Base-by-base conservation (phyloP, 2,797 vertebrate species). In the Clarias pachynema region DNA sequence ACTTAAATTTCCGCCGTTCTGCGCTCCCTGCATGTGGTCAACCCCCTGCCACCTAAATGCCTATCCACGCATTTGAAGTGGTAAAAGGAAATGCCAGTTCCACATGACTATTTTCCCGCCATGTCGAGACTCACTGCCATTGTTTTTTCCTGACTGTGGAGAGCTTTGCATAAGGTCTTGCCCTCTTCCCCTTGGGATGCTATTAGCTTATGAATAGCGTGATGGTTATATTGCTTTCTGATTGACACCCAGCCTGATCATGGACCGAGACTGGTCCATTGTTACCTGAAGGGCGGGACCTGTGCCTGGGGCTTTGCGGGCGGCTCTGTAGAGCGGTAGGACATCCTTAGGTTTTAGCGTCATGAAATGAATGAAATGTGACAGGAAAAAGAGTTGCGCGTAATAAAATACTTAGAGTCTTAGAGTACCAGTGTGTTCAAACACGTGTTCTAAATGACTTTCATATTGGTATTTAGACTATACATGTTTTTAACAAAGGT, bases 151-250 rank as follows among this genome's bases (percentile, higher is more conserved):
- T 91, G 89, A 93, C 89, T 90, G 86, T 91, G 60, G 70, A 86
- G 84, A 87, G 83, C 70, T 87, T 87, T 90, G 86, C 84, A 89
- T 84, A 83, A 87, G 69, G 87, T 86, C 84, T 85, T 63, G 74
- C 79, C 81, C 86, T 84, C 81, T 87, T 81, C 66, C 87, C 86
- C 81, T 84, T 89, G 89, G 56, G 84, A 90, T 88, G 79, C 90
- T 84, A 91, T 93, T 88, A 89, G 89, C 86, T 91, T 83, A 65
- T 93, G 88, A 93, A 93, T 86, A 81, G 62, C 49, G 20, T 77
- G 86, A 82, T 89, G 84, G 87, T 90, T 93, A 83, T 92, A 92
- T 91, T 89, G 78, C 88, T 73, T 9, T 37, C 77, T 91, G 90
- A 93, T 84, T 88, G 88, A 65, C 83, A 84, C 29, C 89, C 81